These are phyloP conservation scores for Campoplex capitator DNA, from an alignment of 2,888 invertebrate genomes.

Conservation along the genomic window DNA sequence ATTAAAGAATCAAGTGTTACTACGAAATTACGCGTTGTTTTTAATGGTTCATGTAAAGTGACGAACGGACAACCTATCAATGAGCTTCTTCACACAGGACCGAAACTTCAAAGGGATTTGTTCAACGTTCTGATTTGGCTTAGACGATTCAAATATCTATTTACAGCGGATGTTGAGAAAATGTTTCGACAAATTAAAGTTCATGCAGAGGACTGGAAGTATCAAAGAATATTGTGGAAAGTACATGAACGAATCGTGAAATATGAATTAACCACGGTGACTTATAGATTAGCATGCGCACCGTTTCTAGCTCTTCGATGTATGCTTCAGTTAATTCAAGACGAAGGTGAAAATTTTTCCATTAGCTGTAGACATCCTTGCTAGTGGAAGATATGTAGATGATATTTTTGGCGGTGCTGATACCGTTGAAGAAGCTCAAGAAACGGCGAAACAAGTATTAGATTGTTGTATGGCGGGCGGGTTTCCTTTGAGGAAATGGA, in stretches of 20 bases:
- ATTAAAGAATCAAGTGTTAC: neutral
- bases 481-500: neutral
- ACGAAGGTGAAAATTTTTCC: neutral
- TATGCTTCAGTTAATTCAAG: neutral
- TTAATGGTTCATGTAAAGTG: neutral
- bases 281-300: neutral
- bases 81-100: no score
- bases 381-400: neutral
- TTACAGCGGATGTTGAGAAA: neutral
- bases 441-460: neutral
- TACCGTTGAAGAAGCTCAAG: neutral
- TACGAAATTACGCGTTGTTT: conserved; percentile 9
- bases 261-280: conserved; percentile 1
- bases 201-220: conserved; percentile 7
- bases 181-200: conserved; percentile 21
- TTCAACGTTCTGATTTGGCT: neutral
- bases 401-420: conserved; percentile 2
- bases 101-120: neutral
- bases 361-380: neutral
- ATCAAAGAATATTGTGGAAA: conserved; percentile 16
- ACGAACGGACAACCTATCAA: neutral
- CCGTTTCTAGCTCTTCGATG: neutral
- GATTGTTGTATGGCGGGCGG: neutral
- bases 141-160: conserved; percentile 1
- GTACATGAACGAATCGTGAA: neutral